Evolutionary conservation across 1,140 invertebrate species (phyloP), one percentile per base, ranked within the genome.

Genomic region (Neoseiulus cucumeris): DNA sequence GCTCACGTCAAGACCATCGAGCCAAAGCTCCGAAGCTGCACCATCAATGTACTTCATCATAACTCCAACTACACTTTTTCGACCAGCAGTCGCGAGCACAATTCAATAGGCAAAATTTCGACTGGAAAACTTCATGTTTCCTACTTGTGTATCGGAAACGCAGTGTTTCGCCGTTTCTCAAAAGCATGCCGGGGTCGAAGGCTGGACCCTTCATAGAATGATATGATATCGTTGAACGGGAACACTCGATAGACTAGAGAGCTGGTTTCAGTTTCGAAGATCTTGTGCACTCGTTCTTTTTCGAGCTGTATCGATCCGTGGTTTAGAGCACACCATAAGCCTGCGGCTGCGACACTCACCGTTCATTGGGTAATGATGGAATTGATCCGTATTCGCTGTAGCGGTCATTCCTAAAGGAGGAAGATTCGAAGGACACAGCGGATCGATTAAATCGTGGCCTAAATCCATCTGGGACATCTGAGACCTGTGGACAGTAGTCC

Each of bases 391-490:
- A 45, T 64, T 69, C 45, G 81, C 82, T 7, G 80, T 83, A 25
- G 82, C 83, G 1, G 82, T 82, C 71, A 70, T 73, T 69, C 69
- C 72, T 70, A 71, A 73, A 69, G 47, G 73, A 70, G 64, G 71
- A 66, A 20, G 71, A 82, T 72, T 89, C 20, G 87, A 85, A 6
- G 87, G 86, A 1, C 83, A 84, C 30, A 86, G 82, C 7, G 89
- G 87, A 73, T 91, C 89, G 70, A 92, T 77, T 85, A 91, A 89
- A 73, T 91, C 88, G 51, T 59, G 51, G 51, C 51, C 51, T 59
- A 59, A 59, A 59, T 59, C 51, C 51, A 59, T 59, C 33, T 59
- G 51, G 51, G 51, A 59, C 51, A 59, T 29, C 25, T 42, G 30
- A 14, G 68, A 55, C 65, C 65, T 30, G 66, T 65, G 9, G 69